A percentile compares a stretch with the other conserved stretches of the same genome.
phyloP scores from a whole-genome alignment of 2,797 vertebrate genomes.

The Dallia pectoralis region DNA sequence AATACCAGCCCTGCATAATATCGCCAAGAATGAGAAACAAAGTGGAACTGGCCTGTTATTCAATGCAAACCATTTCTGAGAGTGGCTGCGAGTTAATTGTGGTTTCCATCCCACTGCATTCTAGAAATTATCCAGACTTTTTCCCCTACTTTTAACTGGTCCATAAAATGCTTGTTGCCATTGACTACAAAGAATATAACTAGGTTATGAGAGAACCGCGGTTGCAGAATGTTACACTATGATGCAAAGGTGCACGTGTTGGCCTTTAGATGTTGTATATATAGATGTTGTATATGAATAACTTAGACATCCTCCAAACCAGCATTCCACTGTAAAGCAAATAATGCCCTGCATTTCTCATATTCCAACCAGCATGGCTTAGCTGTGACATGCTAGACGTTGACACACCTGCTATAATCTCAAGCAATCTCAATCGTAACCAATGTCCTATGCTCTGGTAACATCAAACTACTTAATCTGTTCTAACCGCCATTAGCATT shows the following conservation, averaged over 20 bases:
- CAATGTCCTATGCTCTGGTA: background rate
- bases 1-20: background rate
- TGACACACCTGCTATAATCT: slow-evolving; percentile 4
- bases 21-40: background rate
- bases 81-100: background rate
- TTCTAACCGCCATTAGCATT: background rate
- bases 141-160: background rate
- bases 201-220: background rate
- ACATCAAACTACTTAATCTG: slow-evolving; percentile 2
- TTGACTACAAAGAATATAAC: slow-evolving; percentile 2
- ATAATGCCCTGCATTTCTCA: background rate
- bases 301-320: background rate
- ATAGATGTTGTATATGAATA: background rate
- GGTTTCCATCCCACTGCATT: background rate
- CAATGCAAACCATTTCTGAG: background rate
- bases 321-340: background rate
- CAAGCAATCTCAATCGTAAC: no score
- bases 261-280: background rate
- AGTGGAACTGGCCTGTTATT: background rate
- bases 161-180: background rate
- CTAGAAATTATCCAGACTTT: background rate
- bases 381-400: background rate
- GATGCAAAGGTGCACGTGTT: background rate
- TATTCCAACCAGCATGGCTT: slow-evolving; percentile 1
- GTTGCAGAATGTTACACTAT: background rate